Percentiles rank a stretch among this genome's conserved stretches.
Conservation (phyloP, 2,113 vertebrate species). For the Silurus glanis region DNA sequence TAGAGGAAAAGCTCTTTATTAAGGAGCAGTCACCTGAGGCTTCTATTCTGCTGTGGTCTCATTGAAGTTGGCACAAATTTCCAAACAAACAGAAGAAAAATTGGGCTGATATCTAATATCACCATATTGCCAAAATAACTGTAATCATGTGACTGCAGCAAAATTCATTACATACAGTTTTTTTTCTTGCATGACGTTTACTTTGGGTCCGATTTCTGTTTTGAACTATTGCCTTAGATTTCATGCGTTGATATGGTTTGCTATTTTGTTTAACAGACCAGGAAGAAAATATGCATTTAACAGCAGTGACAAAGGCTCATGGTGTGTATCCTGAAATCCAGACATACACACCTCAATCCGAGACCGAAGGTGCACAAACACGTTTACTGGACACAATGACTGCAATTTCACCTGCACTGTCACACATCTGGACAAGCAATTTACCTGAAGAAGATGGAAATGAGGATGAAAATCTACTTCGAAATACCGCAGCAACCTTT, state of each 20-base stretch:
- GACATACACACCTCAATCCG: neutral
- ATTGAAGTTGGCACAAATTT: neutral
- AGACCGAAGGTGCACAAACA: conserved; percentile 3
- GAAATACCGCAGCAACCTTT: neutral
- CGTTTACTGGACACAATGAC: neutral
- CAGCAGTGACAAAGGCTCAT: neutral
- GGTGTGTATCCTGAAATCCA: neutral
- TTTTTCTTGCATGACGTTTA: neutral
- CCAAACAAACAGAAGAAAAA: neutral
- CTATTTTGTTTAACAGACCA: conserved; percentile 28
- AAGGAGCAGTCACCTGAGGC: neutral
- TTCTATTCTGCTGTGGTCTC: neutral
- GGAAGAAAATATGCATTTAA: neutral
- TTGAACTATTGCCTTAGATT: neutral
- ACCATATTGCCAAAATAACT: neutral
- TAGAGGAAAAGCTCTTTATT: neutral
- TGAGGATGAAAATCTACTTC: neutral
- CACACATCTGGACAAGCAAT: conserved; percentile 7
- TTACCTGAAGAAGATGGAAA: conserved; percentile 5
- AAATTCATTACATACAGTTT: neutral
- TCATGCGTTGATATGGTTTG: neutral
- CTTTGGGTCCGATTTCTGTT: neutral
- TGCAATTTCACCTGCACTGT: neutral
- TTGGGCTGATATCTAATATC: neutral
- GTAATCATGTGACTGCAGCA: neutral